Evolutionary conservation across 2,113 vertebrate genomes (phyloP).

Genomic region (Toxostoma redivivum): DNA sequence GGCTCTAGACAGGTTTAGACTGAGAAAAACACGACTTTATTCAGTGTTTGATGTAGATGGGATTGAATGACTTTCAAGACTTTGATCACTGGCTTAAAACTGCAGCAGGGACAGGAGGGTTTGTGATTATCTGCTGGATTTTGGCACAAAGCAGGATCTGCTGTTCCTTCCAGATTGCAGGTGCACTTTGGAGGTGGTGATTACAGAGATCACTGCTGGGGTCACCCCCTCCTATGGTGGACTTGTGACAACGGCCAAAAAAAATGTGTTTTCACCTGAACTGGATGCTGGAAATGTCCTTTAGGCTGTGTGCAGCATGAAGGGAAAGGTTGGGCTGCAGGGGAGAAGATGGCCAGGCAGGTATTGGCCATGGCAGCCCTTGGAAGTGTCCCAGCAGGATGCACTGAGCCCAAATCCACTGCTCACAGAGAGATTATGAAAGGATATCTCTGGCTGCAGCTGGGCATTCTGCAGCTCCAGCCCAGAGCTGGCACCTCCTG

Average conservation of each 20-base stretch:
- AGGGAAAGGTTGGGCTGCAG: neutral
- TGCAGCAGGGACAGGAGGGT: neutral
- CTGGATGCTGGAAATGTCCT: neutral
- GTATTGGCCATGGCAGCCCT: neutral
- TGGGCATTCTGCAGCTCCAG: neutral
- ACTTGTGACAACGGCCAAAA: neutral
- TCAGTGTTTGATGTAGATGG: neutral
- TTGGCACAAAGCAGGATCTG: neutral
- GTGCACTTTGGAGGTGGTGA: neutral
- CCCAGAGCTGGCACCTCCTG: neutral
- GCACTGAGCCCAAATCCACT: neutral
- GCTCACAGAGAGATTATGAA: neutral
- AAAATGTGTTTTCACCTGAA: neutral
- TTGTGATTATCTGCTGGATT: neutral
- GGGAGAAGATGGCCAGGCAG: neutral
- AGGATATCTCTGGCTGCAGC: constrained; percentile 27
- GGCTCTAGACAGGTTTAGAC: neutral
- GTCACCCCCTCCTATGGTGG: neutral
- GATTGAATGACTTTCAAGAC: neutral
- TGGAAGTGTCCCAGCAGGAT: neutral
- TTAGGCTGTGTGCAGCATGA: neutral
- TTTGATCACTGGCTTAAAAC: neutral
- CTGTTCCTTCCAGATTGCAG: neutral
- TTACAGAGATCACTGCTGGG: neutral
- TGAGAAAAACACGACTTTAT: neutral